Percentiles rank a stretch among this genome's conserved stretches.
Conservation (phyloP, 2,888 invertebrate genomes). For the Leptinotarsa rubiginosa region DNA sequence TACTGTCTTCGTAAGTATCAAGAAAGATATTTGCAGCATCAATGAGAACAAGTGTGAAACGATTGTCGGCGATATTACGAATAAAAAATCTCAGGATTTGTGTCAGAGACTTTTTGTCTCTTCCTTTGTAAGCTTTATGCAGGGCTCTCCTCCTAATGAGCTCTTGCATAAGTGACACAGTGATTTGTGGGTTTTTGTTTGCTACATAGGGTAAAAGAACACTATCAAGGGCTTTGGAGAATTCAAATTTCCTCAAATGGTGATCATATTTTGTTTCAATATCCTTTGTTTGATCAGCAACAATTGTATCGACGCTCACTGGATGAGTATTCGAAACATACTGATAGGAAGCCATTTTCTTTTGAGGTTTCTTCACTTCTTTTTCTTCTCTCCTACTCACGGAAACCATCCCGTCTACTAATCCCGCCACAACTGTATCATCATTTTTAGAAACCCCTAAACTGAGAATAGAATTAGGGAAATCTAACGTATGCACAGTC, state of each 20-base stretch:
- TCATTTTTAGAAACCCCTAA: constrained; percentile 82
- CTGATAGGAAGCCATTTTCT: constrained; percentile 71
- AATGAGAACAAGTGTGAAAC: constrained; percentile 80
- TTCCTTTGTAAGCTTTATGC: constrained; percentile 78
- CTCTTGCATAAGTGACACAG: constrained; percentile 87
- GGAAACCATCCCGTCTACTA: constrained; percentile 92
- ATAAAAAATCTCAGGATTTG: constrained; percentile 82
- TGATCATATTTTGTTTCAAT: constrained; percentile 75
- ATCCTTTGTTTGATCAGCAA: constrained; percentile 64
- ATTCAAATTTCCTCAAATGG: constrained; percentile 83
- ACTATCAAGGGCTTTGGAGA: constrained; percentile 81
- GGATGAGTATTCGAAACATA: constrained; percentile 57
- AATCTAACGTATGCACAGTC: constrained; percentile 88
- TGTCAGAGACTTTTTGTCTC: constrained; percentile 75
- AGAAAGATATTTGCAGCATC: constrained; percentile 81
- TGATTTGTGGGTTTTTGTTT: constrained; percentile 78
- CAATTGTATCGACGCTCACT: constrained; percentile 68
- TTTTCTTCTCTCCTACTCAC: constrained; percentile 81
- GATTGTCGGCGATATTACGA: constrained; percentile 75
- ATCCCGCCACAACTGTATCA: constrained; percentile 89
- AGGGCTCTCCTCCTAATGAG: constrained; percentile 86
- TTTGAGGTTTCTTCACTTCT: constrained; percentile 62
- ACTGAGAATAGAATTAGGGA: constrained; percentile 91
- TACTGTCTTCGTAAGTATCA: constrained; percentile 78
- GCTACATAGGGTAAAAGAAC: constrained; percentile 74